Evolutionary conservation across 2,113 vertebrate species (phyloP).

Genomic region (Dipodomys ordii): DNA sequence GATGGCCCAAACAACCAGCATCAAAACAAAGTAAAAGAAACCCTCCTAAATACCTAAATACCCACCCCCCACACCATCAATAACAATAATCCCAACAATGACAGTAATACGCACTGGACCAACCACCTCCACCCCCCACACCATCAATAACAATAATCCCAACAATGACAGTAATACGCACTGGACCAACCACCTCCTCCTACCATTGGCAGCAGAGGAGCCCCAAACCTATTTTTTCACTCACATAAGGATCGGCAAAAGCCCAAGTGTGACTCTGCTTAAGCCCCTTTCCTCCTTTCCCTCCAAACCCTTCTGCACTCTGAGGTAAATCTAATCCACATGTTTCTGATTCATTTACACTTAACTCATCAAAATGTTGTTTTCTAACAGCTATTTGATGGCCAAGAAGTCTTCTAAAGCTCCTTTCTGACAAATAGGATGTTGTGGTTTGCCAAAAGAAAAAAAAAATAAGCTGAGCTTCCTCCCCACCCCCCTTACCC

Average conservation of each 20-base stretch:
- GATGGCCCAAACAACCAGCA: not conserved
- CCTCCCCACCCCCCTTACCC: not conserved
- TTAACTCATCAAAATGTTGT: conserved; percentile 79
- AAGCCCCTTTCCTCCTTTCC: conserved; percentile 36
- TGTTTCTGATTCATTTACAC: conserved; percentile 82
- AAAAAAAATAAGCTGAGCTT: conserved; percentile 17
- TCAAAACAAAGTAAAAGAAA: conserved; percentile 15
- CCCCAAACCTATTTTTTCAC: conserved; percentile 62
- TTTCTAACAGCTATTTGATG: conserved; percentile 72
- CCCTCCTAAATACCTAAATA: not conserved
- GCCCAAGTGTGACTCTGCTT: conserved; percentile 64
- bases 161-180: not conserved
- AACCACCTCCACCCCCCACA: not conserved
- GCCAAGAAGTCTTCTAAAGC: conserved; percentile 67
- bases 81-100: conserved; percentile 31
- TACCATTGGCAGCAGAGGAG: conserved; percentile 8
- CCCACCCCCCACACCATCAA: not conserved
- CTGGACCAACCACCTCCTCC: conserved; percentile 40
- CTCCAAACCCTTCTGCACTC: conserved; percentile 61
- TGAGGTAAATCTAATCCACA: conserved; percentile 79
- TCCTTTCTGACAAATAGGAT: conserved; percentile 78
- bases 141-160: conserved; percentile 49
- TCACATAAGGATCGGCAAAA: conserved; percentile 58
- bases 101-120: not conserved
- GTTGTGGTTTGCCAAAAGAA: conserved; percentile 69